Conservation (phyloP, 2,888 invertebrate genomes). For the Hipparchia sbordonii region DNA sequence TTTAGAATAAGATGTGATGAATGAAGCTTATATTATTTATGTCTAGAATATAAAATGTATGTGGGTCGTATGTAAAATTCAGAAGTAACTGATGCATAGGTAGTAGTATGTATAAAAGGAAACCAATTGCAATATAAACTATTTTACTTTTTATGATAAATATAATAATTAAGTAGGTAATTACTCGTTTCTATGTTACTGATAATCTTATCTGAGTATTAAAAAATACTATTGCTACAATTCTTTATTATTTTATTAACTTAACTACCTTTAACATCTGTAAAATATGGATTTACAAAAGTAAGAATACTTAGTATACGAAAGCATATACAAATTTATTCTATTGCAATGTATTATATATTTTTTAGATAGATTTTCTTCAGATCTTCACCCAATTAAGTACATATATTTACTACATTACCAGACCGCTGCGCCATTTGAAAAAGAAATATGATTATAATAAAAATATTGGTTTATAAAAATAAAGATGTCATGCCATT, state of each 20-base stretch:
- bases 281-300: no score
- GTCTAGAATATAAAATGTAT: not conserved
- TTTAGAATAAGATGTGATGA: constrained; percentile 13
- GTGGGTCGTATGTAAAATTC: not conserved
- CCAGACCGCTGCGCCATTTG: no score
- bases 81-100: not conserved
- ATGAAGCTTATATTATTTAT: constrained; percentile 21
- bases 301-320: no score
- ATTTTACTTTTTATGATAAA: not conserved
- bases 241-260: not conserved
- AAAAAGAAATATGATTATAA: no score
- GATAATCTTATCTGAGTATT: not conserved
- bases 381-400: no score
- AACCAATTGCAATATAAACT: not conserved
- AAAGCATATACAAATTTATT: no score
- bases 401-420: no score
- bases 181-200: not conserved
- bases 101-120: not conserved
- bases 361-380: no score
- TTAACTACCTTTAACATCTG: no score
- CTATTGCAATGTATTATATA: no score
- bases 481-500: no score
- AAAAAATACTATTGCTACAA: not conserved
- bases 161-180: not conserved
- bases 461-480: no score